Evolutionary conservation across 2,113 vertebrate genomes (phyloP).

Genomic region (Acrocephalus arundinaceus): DNA sequence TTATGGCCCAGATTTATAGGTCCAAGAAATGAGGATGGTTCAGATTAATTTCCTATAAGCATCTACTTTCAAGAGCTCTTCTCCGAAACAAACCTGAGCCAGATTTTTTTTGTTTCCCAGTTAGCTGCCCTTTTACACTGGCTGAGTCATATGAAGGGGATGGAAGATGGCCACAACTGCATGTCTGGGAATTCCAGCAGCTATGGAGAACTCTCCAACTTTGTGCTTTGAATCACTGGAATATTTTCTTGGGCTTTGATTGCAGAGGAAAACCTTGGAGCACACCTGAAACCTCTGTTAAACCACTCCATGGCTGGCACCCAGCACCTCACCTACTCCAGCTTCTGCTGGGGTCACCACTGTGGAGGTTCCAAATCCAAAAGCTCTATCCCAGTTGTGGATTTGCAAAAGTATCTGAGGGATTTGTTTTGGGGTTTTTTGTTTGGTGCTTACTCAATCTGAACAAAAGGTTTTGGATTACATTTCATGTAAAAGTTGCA

Average conservation of each 20-base stretch:
- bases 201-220: not conserved
- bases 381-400: not conserved
- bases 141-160: not conserved
- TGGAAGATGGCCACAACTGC: not conserved
- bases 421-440: not conserved
- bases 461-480: slow-evolving; percentile 20
- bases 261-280: not conserved
- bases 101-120: not conserved
- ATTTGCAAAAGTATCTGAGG: not conserved
- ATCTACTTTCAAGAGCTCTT: not conserved
- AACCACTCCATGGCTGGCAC: not conserved
- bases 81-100: not conserved
- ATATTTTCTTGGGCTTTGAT: not conserved
- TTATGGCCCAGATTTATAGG: slow-evolving; percentile 30
- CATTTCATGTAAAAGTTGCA: slow-evolving; percentile 14
- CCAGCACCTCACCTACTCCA: not conserved
- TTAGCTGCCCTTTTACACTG: not conserved
- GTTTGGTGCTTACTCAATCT: not conserved
- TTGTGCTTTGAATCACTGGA: not conserved
- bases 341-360: not conserved
- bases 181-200: not conserved
- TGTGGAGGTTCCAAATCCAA: not conserved
- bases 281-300: not conserved
- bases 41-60: slow-evolving; percentile 41
- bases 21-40: slow-evolving; percentile 62